Percentiles rank a stretch among this genome's conserved stretches.
These are phyloP conservation scores for Rhabdophis nuchalis DNA, from an alignment of 2,797 vertebrate species.

Conservation along the genomic window DNA sequence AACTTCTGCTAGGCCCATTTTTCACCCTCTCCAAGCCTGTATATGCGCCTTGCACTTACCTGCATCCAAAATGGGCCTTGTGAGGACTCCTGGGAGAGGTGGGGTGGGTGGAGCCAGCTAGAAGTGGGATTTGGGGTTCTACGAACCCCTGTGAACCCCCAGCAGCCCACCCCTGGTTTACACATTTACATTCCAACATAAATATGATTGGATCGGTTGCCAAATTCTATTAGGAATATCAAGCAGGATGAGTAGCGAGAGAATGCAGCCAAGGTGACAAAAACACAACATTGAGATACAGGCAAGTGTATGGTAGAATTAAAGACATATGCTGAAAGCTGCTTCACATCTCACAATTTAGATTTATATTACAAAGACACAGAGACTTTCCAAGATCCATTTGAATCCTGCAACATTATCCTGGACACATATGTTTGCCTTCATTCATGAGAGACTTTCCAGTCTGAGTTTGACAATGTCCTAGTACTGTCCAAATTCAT, in stretches of 20 bases:
- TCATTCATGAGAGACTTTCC: neutral
- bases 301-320: neutral
- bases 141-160: no score
- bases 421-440: neutral
- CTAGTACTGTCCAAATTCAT: neutral
- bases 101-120: no score
- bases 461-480: neutral
- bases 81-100: no score
- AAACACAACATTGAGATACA: neutral
- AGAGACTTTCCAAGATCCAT: neutral
- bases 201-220: neutral
- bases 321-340: neutral
- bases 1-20: no score
- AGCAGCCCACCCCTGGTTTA: neutral
- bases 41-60: no score
- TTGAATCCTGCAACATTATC: neutral
- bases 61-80: no score
- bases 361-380: neutral
- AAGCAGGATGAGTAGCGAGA: neutral
- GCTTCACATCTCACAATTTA: neutral
- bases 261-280: neutral
- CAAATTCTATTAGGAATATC: neutral
- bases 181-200: conserved; percentile 1
- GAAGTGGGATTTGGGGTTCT: no score
- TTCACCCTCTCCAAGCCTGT: no score